Percentiles rank a stretch among this genome's conserved stretches.
Conservation (phyloP, 2,797 vertebrate species). For the Aeoliscus strigatus region DNA sequence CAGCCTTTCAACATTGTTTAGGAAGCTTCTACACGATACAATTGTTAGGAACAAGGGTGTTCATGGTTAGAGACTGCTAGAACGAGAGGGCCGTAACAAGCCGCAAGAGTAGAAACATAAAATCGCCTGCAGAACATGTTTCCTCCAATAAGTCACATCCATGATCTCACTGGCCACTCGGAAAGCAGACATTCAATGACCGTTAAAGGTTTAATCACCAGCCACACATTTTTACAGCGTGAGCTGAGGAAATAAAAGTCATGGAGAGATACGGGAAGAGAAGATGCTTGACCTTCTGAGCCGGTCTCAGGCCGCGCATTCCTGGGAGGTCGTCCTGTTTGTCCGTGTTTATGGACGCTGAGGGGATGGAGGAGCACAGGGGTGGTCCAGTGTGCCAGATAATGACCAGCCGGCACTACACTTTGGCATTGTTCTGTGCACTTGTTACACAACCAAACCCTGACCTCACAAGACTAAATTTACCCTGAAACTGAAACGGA, state of each 20-base stretch:
- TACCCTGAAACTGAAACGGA: constrained; percentile 5
- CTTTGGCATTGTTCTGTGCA: constrained; percentile 25
- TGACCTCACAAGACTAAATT: constrained; percentile 45
- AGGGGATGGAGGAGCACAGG: not conserved
- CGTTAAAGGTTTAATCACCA: constrained; percentile 7
- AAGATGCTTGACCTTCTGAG: constrained; percentile 37
- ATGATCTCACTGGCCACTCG: constrained; percentile 17
- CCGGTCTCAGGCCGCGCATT: constrained; percentile 33
- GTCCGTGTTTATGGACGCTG: constrained; percentile 17
- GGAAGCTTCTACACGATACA: no score
- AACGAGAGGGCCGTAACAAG: not conserved
- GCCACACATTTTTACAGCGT: constrained; percentile 3
- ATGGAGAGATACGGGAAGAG: not conserved
- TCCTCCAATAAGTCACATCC: constrained; percentile 29
- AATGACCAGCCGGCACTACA: constrained; percentile 39
- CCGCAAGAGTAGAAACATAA: constrained; percentile 29
- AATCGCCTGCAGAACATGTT: not conserved
- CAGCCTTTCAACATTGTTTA: no score
- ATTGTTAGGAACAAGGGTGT: constrained; percentile 1
- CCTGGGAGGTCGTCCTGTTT: constrained; percentile 25
- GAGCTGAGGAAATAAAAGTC: constrained; percentile 1
- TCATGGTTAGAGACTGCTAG: not conserved
- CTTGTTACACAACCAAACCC: constrained; percentile 29
- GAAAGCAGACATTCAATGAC: constrained; percentile 1
- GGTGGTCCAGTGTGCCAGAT: constrained; percentile 7